A percentile compares a stretch with the other conserved stretches of the same genome.
Evolutionary conservation across 1,140 invertebrate species (phyloP).

Genomic region (Nixonia krombeini): DNA sequence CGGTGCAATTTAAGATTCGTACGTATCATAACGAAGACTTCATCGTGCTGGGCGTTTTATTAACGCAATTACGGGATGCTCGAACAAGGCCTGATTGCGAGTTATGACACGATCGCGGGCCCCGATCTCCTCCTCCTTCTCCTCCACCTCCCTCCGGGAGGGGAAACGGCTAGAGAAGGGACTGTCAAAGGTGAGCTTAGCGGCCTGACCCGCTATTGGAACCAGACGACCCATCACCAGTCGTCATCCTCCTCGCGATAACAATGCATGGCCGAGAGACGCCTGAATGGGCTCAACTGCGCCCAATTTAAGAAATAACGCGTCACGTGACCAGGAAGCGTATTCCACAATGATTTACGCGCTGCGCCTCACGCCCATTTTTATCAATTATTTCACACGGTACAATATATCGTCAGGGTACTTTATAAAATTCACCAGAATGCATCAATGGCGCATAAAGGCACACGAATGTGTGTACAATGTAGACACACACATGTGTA

Average conservation of each 20-base stretch:
- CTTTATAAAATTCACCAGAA: no score
- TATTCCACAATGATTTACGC: no score
- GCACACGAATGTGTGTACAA: no score
- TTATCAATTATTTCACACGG: no score
- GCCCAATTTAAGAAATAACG: constrained; percentile 22
- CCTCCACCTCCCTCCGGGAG: no score
- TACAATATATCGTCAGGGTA: no score
- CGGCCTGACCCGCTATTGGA: constrained; percentile 5
- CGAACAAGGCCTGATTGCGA: constrained; percentile 50
- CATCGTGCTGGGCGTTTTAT: constrained; percentile 45
- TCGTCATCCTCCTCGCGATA: constrained; percentile 18
- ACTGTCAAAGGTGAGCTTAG: constrained; percentile 28
- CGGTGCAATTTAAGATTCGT: constrained; percentile 27
- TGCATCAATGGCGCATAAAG: no score
- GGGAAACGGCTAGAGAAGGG: constrained; percentile 32
- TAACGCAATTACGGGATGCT: constrained; percentile 46
- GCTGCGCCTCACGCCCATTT: no score
- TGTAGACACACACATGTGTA: no score
- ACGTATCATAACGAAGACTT: constrained; percentile 40
- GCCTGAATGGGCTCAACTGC: constrained; percentile 18
- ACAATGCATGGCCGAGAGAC: constrained; percentile 9
- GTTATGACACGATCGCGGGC: constrained; percentile 49
- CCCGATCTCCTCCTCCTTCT: not conserved
- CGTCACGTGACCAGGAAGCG: not conserved
- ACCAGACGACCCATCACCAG: constrained; percentile 14